These are phyloP conservation scores for Octodon degus DNA, from an alignment of 2,113 vertebrate genomes.

Conservation along the genomic window DNA sequence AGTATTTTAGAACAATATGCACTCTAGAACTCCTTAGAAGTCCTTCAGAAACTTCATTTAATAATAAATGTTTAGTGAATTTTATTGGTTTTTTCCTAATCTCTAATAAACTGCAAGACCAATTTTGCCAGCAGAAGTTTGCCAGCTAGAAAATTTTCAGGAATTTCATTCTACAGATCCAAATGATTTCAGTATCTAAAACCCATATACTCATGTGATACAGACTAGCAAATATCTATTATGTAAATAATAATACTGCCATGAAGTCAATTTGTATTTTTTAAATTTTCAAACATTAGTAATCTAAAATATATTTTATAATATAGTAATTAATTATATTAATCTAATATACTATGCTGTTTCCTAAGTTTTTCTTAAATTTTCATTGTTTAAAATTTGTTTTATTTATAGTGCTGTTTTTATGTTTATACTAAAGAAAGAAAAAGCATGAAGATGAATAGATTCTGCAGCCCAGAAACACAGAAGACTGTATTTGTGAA, in stretches of 20 bases:
- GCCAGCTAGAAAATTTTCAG: constrained; percentile 9
- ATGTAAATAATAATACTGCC: neutral
- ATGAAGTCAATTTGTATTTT: neutral
- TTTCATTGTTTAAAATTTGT: constrained; percentile 27
- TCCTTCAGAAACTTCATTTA: constrained; percentile 39
- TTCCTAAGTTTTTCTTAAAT: neutral
- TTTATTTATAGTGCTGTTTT: constrained; percentile 61
- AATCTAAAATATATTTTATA: constrained; percentile 19
- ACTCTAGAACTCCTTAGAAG: neutral
- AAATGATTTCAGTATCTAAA: neutral
- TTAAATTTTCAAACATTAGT: constrained; percentile 17
- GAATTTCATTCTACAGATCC: neutral
- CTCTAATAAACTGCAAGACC: neutral
- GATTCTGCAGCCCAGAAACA: constrained; percentile 5
- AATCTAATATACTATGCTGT: neutral
- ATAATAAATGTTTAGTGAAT: neutral
- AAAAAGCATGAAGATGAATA: constrained; percentile 4
- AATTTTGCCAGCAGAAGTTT: constrained; percentile 14
- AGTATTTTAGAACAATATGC: neutral
- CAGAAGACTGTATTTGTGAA: neutral
- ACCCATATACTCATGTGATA: neutral
- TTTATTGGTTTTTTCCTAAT: constrained; percentile 14
- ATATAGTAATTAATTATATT: neutral
- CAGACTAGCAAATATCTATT: neutral
- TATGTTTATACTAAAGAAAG: neutral